Conservation (phyloP, 2,113 vertebrate genomes). For the Neofelis nebulosa region DNA sequence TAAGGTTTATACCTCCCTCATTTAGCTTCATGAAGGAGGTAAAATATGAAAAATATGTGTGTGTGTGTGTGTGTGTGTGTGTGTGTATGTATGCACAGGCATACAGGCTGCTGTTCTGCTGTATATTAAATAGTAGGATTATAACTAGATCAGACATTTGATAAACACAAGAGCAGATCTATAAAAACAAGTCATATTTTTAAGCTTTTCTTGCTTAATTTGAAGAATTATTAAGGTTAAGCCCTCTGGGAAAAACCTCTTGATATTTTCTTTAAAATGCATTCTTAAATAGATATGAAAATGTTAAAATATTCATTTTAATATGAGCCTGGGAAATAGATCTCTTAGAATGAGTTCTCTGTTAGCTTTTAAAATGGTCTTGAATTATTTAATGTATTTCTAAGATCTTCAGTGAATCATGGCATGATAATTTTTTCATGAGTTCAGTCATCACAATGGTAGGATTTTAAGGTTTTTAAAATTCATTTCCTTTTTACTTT, state of each 20-base stretch:
- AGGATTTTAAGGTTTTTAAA: constrained; percentile 57
- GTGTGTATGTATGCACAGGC: neutral
- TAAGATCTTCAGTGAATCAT: constrained; percentile 64
- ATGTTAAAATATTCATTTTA: constrained; percentile 72
- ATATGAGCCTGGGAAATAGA: constrained; percentile 52
- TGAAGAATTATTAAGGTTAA: constrained; percentile 56
- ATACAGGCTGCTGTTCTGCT: neutral
- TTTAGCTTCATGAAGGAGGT: neutral
- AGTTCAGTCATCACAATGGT: constrained; percentile 19
- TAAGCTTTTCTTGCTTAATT: constrained; percentile 38
- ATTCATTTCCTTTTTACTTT: constrained; percentile 34
- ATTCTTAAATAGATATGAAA: constrained; percentile 55
- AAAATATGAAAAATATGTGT: neutral
- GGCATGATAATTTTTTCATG: constrained; percentile 68
- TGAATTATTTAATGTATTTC: constrained; percentile 75
- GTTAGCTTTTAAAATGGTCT: constrained; percentile 68
- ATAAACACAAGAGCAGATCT: neutral
- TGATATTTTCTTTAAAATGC: constrained; percentile 47
- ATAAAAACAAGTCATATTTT: constrained; percentile 22
- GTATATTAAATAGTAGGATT: neutral
- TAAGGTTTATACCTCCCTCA: neutral
- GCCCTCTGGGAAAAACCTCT: neutral
- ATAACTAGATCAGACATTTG: neutral
- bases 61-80: neutral
- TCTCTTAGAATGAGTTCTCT: constrained; percentile 57